A percentile compares a stretch with the other conserved stretches of the same genome.
These are phyloP conservation scores for Drosophila monieri DNA, from an alignment of 2,888 invertebrate species.

Conservation along the genomic window DNA sequence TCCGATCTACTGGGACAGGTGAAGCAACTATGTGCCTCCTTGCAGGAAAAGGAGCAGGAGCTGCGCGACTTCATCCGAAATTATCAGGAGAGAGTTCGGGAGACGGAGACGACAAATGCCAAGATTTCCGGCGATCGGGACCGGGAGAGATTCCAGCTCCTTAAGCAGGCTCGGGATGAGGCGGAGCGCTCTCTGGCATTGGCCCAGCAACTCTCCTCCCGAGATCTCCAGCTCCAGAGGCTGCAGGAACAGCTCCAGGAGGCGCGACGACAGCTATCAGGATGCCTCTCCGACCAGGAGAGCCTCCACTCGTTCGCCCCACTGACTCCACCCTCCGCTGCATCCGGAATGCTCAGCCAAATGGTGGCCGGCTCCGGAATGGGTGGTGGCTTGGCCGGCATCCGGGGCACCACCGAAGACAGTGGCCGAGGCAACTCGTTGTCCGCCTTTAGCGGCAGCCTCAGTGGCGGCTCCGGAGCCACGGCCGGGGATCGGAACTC, in stretches of 20 bases:
- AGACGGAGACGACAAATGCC: conserved; percentile 88
- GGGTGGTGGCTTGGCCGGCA: conserved; percentile 87
- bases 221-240: conserved; percentile 93
- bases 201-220: conserved; percentile 93
- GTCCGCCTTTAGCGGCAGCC: conserved; percentile 81
- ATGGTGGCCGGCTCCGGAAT: conserved; percentile 81
- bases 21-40: conserved; percentile 96
- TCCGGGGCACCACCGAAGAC: conserved; percentile 87
- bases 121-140: conserved; percentile 89
- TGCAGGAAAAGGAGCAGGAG: conserved; percentile 97
- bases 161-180: conserved; percentile 95
- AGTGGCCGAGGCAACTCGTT: conserved; percentile 88
- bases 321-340: conserved; percentile 86
- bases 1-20: conserved; percentile 96
- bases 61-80: conserved; percentile 96
- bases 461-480: conserved; percentile 82
- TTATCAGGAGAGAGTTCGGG: conserved; percentile 95
- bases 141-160: conserved; percentile 93
- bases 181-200: conserved; percentile 94
- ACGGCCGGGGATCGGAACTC: conserved; percentile 90
- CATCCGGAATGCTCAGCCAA: conserved; percentile 85
- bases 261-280: conserved; percentile 91
- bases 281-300: conserved; percentile 94
- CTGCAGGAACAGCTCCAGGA: conserved; percentile 93
- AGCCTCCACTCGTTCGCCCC: conserved; percentile 90